Percentiles rank a stretch among this genome's conserved stretches.
Evolutionary conservation across 1,140 invertebrate genomes (phyloP).

Genomic region (Protaetia brevitarsis): DNA sequence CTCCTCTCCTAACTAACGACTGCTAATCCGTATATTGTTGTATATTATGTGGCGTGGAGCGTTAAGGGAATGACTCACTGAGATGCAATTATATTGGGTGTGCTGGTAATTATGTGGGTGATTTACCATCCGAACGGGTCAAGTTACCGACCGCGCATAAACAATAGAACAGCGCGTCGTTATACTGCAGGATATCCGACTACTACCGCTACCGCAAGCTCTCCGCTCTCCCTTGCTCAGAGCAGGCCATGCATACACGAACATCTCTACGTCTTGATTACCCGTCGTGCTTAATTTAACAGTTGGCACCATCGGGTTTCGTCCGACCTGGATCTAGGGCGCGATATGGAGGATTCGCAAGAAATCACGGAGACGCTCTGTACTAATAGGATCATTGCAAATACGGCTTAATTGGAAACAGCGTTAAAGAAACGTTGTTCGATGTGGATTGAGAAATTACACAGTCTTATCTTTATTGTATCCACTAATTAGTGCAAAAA

Average conservation of each 20-base stretch:
- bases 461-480: too few species aligned
- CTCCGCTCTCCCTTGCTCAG: neutral
- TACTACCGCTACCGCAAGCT: neutral
- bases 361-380: neutral
- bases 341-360: neutral
- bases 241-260: neutral
- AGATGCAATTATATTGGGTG: slow-evolving; percentile 32
- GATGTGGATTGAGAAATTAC: too few species aligned
- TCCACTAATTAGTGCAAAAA: too few species aligned
- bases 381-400: neutral
- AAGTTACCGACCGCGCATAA: slow-evolving; percentile 33
- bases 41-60: slow-evolving; percentile 21
- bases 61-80: slow-evolving; percentile 30
- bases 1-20: neutral
- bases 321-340: neutral
- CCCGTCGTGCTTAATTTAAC: slow-evolving; percentile 1
- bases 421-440: too few species aligned
- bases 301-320: slow-evolving; percentile 10
- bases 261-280: slow-evolving; percentile 15
- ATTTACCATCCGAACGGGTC: slow-evolving; percentile 34
- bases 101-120: slow-evolving; percentile 35
- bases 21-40: slow-evolving; percentile 8
- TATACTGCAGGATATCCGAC: slow-evolving; percentile 17
- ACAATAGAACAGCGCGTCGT: slow-evolving; percentile 27
- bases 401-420: too few species aligned